Base-by-base conservation (phyloP, 1,140 invertebrate species). In the Glomeris maerens region DNA sequence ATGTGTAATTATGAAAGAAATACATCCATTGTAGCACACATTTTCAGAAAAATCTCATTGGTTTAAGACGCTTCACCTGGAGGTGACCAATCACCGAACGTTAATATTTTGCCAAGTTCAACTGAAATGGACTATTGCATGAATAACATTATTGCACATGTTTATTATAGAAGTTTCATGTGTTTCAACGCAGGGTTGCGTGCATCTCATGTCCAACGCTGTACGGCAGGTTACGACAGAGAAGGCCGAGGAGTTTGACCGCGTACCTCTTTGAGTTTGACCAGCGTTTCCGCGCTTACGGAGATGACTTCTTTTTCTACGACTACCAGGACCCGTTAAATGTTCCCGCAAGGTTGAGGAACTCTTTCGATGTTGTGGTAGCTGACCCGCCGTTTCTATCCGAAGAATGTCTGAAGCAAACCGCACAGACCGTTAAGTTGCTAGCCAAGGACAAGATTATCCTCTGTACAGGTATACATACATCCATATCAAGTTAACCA, bases 311-410 rank as follows among this genome's bases (percentile, higher is more conserved):
- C 70, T 68, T 86, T 22, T 78, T 78, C 48, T 97, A 94, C 61
- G 88, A 97, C 65, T 95, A 93, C 61, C 90, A 87, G 53, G 64
- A 70, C 14, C 90, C 90, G 3, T 64, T 81, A 29, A 72, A 79
- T 44, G 61, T 95, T 13, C 76, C 83, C 0, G 54, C 66, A 50
- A 71, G 81, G 0, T 68, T 78, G 26, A 54, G 68, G 14, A 67
- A 71, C 40, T 64, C 65, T 22, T 96, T 83, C 70, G 84, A 94
- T 66, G 58, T 96, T 17, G 81, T 97, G 2, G 72, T 96, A 47
- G 86, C 82, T 0, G 92, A 97, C 73, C 92, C 93, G 10, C 93
- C 93, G 10, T 96, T 94, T 69, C 68, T 97, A 3, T 84, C 88
- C 0, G 81, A 90, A 57, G 91, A 96, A 68, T 97, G 93, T 70